A percentile compares a stretch with the other conserved stretches of the same genome.
These are phyloP conservation scores for Dermolepida albohirtum DNA, from an alignment of 2,888 invertebrate genomes.

Conservation along the genomic window DNA sequence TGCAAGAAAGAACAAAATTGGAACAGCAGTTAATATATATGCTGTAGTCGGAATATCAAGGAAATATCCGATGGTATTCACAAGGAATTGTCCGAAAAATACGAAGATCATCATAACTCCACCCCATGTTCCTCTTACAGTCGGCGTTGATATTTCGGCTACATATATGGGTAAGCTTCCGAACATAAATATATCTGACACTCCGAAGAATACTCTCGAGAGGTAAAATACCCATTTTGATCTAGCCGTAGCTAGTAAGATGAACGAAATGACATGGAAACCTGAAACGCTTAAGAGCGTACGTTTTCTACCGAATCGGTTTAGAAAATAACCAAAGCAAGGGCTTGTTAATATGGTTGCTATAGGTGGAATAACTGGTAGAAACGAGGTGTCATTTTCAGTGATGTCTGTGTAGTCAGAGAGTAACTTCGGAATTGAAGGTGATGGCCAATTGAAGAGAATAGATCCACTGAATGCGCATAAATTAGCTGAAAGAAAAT, in stretches of 20 bases:
- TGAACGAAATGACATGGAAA: constrained; percentile 53
- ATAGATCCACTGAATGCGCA: constrained; percentile 46
- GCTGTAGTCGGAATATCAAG: constrained; percentile 45
- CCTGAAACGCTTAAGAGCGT: constrained; percentile 51
- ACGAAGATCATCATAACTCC: constrained; percentile 50
- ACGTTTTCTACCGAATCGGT: constrained; percentile 51
- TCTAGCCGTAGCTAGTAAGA: constrained; percentile 50
- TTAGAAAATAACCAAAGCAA: constrained; percentile 39
- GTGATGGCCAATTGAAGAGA: constrained; percentile 51
- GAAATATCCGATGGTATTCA: constrained; percentile 55
- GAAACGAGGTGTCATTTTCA: constrained; percentile 47
- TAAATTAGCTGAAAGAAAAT: constrained; percentile 46
- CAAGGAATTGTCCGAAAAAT: constrained; percentile 53
- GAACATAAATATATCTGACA: constrained; percentile 55
- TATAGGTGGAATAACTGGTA: constrained; percentile 48
- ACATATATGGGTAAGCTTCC: constrained; percentile 51
- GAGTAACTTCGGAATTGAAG: constrained; percentile 49
- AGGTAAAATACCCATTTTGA: constrained; percentile 55
- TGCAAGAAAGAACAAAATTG: constrained; percentile 51
- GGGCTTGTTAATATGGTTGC: constrained; percentile 46
- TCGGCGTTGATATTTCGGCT: constrained; percentile 56
- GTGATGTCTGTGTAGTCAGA: constrained; percentile 45
- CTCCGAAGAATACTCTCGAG: constrained; percentile 53
- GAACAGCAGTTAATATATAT: constrained; percentile 45
- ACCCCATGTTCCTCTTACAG: constrained; percentile 57